Conservation (phyloP, 1,140 invertebrate genomes). For the Holcopasites calliopsidis region DNA sequence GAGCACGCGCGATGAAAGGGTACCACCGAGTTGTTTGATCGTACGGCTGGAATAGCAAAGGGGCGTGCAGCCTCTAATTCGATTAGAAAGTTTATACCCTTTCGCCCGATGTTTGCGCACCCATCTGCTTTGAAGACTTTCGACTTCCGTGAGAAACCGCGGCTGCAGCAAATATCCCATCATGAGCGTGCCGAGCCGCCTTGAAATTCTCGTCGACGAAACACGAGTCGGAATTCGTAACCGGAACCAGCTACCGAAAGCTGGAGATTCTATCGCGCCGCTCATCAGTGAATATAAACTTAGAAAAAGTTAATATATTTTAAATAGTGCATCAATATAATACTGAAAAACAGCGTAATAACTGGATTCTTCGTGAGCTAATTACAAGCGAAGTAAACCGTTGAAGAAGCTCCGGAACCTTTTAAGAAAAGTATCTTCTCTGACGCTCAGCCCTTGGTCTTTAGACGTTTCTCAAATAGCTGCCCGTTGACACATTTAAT, state of each 20-base stretch:
- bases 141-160: slow-evolving; percentile 16
- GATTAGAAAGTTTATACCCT: slow-evolving; percentile 52
- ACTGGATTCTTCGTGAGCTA: no score
- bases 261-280: no score
- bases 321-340: no score
- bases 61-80: slow-evolving; percentile 50
- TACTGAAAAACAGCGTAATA: no score
- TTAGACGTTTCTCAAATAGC: background rate
- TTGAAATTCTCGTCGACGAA: background rate
- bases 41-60: slow-evolving; percentile 31
- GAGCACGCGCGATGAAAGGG: background rate
- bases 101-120: slow-evolving; percentile 7
- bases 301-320: no score
- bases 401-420: no score
- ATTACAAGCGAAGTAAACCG: no score
- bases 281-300: no score
- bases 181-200: slow-evolving; percentile 7
- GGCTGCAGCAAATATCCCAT: slow-evolving; percentile 7
- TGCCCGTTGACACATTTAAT: slow-evolving; percentile 17
- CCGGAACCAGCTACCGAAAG: background rate
- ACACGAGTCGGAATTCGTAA: background rate
- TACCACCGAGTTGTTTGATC: slow-evolving; percentile 35
- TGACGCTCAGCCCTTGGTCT: no score
- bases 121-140: slow-evolving; percentile 38
- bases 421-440: no score